A percentile compares a stretch with the other conserved stretches of the same genome.
Conservation (phyloP, 2,797 vertebrate genomes). For the Squalus acanthias region DNA sequence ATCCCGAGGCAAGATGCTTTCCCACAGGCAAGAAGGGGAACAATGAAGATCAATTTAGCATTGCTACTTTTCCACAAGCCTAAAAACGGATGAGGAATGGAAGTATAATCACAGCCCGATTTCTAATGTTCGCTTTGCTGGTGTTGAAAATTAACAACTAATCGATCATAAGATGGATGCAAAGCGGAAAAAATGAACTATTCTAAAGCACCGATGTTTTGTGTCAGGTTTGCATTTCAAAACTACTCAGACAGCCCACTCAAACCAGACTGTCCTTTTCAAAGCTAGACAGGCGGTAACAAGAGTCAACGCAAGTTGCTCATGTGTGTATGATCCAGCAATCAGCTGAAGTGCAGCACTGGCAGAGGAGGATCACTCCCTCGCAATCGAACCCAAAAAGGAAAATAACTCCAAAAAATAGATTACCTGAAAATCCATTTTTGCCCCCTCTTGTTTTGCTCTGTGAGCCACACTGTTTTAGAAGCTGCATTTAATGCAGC, state of each 20-base stretch:
- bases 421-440: neutral
- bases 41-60: neutral
- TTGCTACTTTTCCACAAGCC: neutral
- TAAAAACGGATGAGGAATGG: neutral
- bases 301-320: neutral
- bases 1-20: neutral
- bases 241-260: neutral
- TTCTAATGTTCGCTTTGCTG: neutral
- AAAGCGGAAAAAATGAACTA: neutral
- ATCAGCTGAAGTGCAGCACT: neutral
- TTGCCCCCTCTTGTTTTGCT: neutral
- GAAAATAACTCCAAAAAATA: neutral
- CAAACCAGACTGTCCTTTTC: neutral
- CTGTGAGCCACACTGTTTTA: neutral
- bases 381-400: neutral
- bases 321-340: neutral
- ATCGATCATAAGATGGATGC: neutral
- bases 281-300: neutral
- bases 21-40: neutral
- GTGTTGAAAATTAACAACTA: neutral
- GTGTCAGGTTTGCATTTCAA: neutral
- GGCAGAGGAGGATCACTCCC: neutral
- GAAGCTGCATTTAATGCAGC: neutral
- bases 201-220: neutral
- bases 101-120: neutral